These are phyloP conservation scores for Solea solea DNA, from an alignment of 2,113 vertebrate genomes.

Conservation along the genomic window DNA sequence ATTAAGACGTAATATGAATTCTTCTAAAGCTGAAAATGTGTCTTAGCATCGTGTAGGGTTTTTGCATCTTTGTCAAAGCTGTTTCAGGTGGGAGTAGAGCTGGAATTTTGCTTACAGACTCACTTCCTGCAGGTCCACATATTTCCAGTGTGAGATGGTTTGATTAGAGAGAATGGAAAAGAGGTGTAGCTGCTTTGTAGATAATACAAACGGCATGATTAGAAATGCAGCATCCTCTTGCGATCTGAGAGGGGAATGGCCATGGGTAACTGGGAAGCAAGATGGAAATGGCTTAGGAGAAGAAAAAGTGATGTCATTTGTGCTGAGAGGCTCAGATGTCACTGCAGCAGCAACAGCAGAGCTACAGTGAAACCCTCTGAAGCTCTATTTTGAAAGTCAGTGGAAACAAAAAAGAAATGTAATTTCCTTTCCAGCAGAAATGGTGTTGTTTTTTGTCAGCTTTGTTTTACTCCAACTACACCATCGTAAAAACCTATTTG, in stretches of 20 bases:
- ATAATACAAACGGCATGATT: constrained; percentile 19
- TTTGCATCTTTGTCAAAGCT: constrained; percentile 22
- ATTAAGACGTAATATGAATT: constrained; percentile 31
- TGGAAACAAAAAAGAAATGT: constrained; percentile 20
- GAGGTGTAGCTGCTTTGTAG: constrained; percentile 18
- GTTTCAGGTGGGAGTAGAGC: constrained; percentile 27
- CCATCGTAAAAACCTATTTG: constrained; percentile 34
- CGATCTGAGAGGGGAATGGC: constrained; percentile 24
- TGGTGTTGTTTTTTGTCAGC: constrained; percentile 9
- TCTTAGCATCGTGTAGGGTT: background rate
- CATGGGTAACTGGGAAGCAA: constrained; percentile 10
- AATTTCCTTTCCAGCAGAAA: constrained; percentile 26
- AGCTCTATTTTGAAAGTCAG: constrained; percentile 36
- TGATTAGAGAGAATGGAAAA: constrained; percentile 58
- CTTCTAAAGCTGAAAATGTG: constrained; percentile 11
- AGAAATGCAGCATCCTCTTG: constrained; percentile 22
- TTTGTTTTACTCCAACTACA: constrained; percentile 29
- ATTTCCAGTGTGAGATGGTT: constrained; percentile 53
- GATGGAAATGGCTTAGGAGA: constrained; percentile 42
- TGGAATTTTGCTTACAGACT: constrained; percentile 31
- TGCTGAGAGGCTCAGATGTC: constrained; percentile 53
- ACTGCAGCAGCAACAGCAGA: constrained; percentile 25
- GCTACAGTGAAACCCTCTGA: constrained; percentile 45
- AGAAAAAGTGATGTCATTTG: constrained; percentile 43
- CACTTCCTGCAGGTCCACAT: constrained; percentile 43